phyloP scores from a whole-genome alignment of 2,888 invertebrate species.

The Hyposoter didymator region DNA sequence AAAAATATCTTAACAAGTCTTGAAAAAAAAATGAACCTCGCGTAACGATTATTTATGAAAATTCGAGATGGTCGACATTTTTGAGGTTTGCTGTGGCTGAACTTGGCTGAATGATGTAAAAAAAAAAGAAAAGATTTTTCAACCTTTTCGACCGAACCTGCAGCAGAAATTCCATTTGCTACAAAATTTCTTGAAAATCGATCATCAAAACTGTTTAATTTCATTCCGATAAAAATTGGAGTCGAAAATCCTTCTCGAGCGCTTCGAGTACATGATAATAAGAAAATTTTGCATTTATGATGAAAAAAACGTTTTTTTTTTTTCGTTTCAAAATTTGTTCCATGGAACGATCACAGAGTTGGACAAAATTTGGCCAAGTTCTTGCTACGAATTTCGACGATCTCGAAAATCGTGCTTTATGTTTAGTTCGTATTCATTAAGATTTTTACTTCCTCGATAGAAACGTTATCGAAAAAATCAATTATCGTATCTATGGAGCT shows the following conservation, averaged over 20 bases:
- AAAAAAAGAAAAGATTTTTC: neutral
- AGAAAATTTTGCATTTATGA: neutral
- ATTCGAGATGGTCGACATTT: constrained; percentile 18
- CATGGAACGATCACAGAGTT: neutral
- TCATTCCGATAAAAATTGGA: neutral
- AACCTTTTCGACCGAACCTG: neutral
- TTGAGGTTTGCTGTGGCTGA: neutral
- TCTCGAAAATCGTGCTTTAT: constrained; percentile 9
- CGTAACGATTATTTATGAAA: neutral
- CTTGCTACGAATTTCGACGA: constrained; percentile 10
- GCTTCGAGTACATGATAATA: neutral
- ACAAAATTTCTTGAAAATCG: neutral
- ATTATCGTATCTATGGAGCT: neutral
- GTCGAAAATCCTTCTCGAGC: neutral
- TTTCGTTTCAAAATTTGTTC: neutral
- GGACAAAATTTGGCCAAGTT: neutral
- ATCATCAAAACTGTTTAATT: neutral
- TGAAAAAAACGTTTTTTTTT: neutral
- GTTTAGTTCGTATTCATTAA: constrained; percentile 13
- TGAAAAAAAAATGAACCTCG: neutral
- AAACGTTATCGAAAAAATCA: neutral
- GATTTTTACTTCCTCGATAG: constrained; percentile 36
- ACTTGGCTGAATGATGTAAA: neutral
- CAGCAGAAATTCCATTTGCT: neutral
- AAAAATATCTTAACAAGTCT: neutral